Percentiles rank a stretch among this genome's conserved stretches.
Conservation (phyloP, 2,113 vertebrate genomes). For the Crotalus helleri region DNA sequence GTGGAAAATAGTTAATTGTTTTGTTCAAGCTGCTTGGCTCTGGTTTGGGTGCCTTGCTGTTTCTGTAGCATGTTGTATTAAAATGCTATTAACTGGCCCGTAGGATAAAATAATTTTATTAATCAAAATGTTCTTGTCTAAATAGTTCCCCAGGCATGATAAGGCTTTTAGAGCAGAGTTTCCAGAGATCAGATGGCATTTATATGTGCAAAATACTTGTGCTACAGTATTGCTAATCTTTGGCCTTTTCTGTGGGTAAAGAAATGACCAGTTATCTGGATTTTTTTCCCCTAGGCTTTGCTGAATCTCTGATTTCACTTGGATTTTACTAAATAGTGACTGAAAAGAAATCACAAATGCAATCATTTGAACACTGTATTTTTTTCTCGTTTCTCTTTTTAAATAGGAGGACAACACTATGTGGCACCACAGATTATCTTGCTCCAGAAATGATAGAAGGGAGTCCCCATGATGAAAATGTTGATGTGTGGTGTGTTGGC, state of each 20-base stretch:
- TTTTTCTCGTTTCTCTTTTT: not conserved
- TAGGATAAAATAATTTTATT: not conserved
- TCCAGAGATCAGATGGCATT: not conserved
- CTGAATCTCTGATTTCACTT: not conserved
- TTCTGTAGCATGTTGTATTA: not conserved
- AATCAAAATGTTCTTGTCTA: not conserved
- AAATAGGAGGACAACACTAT: slow-evolving; percentile 25
- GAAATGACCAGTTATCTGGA: not conserved
- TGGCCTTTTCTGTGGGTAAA: not conserved
- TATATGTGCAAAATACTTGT: not conserved
- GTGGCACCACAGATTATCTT: slow-evolving; percentile 28
- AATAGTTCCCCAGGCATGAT: not conserved
- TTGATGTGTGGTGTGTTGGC: slow-evolving; percentile 34
- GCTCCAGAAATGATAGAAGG: slow-evolving; percentile 35
- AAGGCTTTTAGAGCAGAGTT: not conserved
- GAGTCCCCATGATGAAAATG: slow-evolving; percentile 25
- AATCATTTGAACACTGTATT: not conserved
- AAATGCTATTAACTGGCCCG: not conserved
- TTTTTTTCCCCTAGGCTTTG: not conserved
- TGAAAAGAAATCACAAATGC: not conserved
- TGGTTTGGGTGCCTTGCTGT: not conserved
- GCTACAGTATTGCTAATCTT: not conserved
- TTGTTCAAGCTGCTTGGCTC: not conserved
- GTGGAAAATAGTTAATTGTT: not conserved
- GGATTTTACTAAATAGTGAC: too few species aligned